These are phyloP conservation scores for Anorthoa munda DNA, from an alignment of 2,888 invertebrate species.

Conservation along the genomic window DNA sequence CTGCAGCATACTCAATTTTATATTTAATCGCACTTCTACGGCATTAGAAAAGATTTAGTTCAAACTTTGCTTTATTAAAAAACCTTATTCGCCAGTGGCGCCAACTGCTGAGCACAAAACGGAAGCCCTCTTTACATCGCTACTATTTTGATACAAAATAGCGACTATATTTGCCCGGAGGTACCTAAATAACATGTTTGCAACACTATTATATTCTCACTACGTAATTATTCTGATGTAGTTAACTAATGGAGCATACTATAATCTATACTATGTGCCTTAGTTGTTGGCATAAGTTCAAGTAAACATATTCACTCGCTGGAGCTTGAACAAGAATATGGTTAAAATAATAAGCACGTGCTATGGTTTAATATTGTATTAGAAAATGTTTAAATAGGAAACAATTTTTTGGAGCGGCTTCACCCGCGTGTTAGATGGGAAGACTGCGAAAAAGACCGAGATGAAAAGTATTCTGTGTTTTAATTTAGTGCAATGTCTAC, in stretches of 20 bases:
- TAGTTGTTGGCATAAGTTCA: conserved; percentile 22
- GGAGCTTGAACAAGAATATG: neutral
- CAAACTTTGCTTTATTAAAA: too few species aligned
- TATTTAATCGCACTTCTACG: too few species aligned
- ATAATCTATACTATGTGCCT: neutral
- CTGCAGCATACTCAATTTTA: too few species aligned
- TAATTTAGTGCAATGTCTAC: too few species aligned
- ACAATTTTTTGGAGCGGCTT: neutral
- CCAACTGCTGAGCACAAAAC: too few species aligned
- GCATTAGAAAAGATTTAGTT: too few species aligned
- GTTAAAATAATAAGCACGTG: neutral
- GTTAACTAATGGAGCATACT: neutral
- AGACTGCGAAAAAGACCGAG: too few species aligned
- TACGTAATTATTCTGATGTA: conserved; percentile 25
- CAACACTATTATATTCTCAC: conserved; percentile 17
- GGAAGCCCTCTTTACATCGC: too few species aligned
- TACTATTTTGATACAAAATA: neutral
- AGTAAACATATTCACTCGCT: conserved; percentile 10
- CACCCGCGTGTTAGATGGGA: neutral
- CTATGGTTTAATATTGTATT: conserved; percentile 1
- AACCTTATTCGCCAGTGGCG: too few species aligned
- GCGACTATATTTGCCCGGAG: conserved; percentile 3
- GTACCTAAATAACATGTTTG: neutral
- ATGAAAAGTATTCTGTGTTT: too few species aligned
- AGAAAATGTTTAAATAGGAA: neutral